A percentile compares a stretch with the other conserved stretches of the same genome.
Conservation (phyloP, 2,888 invertebrate genomes). For the Eupithecia tripunctaria region DNA sequence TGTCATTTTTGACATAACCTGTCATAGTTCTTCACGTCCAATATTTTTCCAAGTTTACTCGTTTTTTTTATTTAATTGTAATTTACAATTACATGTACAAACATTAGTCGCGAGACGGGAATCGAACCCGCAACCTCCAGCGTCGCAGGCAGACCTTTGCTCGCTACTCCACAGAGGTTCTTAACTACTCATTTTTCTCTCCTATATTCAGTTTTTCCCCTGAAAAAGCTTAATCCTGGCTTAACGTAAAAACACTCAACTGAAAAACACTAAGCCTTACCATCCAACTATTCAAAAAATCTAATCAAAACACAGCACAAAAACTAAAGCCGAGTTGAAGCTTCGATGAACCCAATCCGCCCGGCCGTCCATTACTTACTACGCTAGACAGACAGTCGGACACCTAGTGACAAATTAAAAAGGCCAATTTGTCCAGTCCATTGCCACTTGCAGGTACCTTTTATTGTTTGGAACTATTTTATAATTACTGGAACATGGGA, state of each 20-base stretch:
- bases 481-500: constrained; percentile 14
- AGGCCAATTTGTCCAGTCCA: constrained; percentile 39
- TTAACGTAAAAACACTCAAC: background rate
- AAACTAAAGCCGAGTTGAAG: constrained; percentile 11
- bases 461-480: constrained; percentile 34
- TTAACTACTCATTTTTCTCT: too few relatives aligned
- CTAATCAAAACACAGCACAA: constrained; percentile 16
- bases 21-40: too few relatives aligned
- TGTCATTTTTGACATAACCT: too few relatives aligned
- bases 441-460: constrained; percentile 27
- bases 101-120: too few relatives aligned
- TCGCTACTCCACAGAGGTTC: too few relatives aligned
- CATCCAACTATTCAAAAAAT: constrained; percentile 12
- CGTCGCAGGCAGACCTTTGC: too few relatives aligned
- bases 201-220: background rate
- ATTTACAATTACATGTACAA: too few relatives aligned
- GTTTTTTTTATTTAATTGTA: too few relatives aligned
- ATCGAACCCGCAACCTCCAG: too few relatives aligned
- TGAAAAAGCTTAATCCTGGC: background rate
- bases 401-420: constrained; percentile 45
- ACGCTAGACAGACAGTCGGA: constrained; percentile 28
- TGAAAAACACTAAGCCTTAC: background rate
- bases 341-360: constrained; percentile 29
- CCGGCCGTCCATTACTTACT: constrained; percentile 34
- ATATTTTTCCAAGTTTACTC: too few relatives aligned